Evolutionary conservation across 2,113 vertebrate genomes (phyloP).

Genomic region (Galbula dea): DNA sequence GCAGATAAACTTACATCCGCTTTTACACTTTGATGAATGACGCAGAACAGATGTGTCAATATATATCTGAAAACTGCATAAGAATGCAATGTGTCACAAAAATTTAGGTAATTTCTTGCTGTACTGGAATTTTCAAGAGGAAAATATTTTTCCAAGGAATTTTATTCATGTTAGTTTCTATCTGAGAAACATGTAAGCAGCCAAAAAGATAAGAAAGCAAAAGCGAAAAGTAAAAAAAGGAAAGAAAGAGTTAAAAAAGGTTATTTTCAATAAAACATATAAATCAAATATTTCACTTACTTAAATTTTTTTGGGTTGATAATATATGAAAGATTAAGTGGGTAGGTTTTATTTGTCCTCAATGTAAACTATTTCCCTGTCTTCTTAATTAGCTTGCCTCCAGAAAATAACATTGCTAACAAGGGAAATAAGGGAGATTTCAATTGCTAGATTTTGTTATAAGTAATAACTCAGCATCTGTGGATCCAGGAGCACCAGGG

Average conservation of each 20-base stretch:
- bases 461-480: conserved; percentile 24
- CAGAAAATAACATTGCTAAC: conserved; percentile 10
- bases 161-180: neutral
- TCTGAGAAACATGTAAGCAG: neutral
- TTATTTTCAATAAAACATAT: neutral
- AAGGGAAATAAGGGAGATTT: neutral
- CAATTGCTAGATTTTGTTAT: neutral
- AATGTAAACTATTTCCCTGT: neutral
- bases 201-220: neutral
- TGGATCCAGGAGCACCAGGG: neutral
- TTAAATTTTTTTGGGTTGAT: neutral
- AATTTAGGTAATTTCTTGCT: neutral
- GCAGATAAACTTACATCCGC: neutral
- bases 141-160: neutral
- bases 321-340: neutral
- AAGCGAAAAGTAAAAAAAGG: neutral
- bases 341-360: neutral
- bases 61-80: neutral
- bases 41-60: neutral
- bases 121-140: neutral
- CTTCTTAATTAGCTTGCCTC: neutral
- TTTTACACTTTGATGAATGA: neutral
- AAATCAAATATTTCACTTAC: neutral
- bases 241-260: neutral
- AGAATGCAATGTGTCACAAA: neutral